These are phyloP conservation scores for Nesometra sesokonis DNA, from an alignment of 35 echinoderm and acorn worm genomes.

Conservation along the genomic window DNA sequence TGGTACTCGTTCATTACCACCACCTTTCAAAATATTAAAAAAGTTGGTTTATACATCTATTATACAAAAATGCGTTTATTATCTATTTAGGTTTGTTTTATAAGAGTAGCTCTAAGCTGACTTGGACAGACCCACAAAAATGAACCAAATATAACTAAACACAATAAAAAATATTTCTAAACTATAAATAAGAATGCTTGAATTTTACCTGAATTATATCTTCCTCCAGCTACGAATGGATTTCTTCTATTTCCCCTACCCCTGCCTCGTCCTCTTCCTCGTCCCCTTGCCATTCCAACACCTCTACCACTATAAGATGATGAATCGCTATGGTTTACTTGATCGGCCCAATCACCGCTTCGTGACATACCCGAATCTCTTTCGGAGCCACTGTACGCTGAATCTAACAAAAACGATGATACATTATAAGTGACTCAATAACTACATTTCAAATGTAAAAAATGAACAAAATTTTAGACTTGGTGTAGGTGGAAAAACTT, in stretches of 20 bases:
- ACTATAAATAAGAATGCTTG: too few species aligned
- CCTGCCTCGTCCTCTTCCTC: conserved; percentile 32
- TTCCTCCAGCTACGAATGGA: background rate
- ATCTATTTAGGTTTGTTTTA: too few species aligned
- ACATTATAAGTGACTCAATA: background rate
- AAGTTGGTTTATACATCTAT: too few species aligned
- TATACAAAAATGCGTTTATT: too few species aligned
- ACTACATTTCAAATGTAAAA: too few species aligned
- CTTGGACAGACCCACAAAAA: too few species aligned
- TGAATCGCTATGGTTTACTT: conserved; percentile 24
- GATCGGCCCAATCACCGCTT: conserved; percentile 8
- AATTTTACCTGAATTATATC: background rate
- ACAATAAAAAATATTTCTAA: too few species aligned
- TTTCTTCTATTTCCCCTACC: conserved; percentile 39
- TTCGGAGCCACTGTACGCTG: background rate
- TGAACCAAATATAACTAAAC: too few species aligned
- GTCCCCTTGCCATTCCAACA: conserved; percentile 32
- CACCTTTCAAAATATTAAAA: background rate
- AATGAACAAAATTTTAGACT: too few species aligned
- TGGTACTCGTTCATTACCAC: conserved; percentile 10
- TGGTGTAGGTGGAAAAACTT: background rate
- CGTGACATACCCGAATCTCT: background rate
- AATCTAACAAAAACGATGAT: background rate
- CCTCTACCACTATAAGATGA: conserved; percentile 45
- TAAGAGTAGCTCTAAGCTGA: too few species aligned